phyloP scores from a whole-genome alignment of 2,113 vertebrate genomes.

The Typhlomys cinereus region DNA sequence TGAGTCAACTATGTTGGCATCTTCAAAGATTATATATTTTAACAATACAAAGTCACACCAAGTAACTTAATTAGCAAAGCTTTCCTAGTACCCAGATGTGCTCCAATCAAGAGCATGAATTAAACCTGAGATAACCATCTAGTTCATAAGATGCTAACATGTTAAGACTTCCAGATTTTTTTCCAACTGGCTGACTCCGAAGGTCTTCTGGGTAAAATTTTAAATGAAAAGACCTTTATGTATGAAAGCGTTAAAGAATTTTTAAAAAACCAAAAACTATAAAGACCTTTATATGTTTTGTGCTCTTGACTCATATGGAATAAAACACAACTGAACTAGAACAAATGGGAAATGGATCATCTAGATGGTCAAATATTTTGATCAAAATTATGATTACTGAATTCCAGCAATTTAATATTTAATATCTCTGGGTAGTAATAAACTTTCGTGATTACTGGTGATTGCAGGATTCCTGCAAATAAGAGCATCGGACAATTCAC shows the following conservation, averaged over 20 bases:
- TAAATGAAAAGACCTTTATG: not conserved
- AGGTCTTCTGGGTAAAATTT: not conserved
- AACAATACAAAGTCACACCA: conserved; percentile 21
- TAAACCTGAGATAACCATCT: not conserved
- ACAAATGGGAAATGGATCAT: not conserved
- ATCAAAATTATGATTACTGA: conserved; percentile 15
- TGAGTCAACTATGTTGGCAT: not conserved
- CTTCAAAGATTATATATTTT: conserved; percentile 28
- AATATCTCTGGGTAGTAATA: not conserved
- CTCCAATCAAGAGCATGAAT: conserved; percentile 1
- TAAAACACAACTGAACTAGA: not conserved
- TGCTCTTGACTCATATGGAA: not conserved
- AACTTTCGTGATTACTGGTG: not conserved
- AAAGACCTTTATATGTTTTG: not conserved
- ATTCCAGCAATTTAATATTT: conserved; percentile 33
- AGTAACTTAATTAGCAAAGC: not conserved
- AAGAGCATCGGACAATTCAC: not conserved
- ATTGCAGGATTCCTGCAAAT: not conserved
- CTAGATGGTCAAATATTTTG: not conserved
- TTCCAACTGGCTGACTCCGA: not conserved
- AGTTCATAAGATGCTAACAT: conserved; percentile 4
- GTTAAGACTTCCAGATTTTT: not conserved
- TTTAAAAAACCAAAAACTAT: too few relatives aligned
- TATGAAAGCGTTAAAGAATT: too few relatives aligned
- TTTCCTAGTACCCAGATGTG: not conserved